Conservation (phyloP, 2,888 invertebrate species). For the Eubasilissa splendida region DNA sequence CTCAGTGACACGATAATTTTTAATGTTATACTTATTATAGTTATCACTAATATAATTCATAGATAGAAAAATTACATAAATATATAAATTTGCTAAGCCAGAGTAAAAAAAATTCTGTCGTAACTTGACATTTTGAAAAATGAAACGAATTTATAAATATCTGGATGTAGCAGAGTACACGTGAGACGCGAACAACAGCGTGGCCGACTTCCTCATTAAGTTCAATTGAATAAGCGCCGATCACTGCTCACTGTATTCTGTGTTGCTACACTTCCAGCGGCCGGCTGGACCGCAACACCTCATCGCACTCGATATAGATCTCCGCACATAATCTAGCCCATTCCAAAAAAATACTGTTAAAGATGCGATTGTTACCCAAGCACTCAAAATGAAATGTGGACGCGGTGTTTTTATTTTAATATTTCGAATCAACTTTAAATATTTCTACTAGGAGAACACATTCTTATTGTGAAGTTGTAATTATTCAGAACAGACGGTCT, state of each 20-base stretch:
- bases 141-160: not conserved
- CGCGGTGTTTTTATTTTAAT: no score
- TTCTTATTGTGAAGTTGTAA: no score
- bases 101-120: not conserved
- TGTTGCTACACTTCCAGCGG: not conserved
- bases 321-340: no score
- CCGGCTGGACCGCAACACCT: no score
- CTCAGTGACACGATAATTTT: not conserved
- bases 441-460: no score
- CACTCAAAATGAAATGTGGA: no score
- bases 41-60: not conserved
- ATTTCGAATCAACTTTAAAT: no score
- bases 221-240: slow-evolving; percentile 47
- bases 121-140: not conserved
- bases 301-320: no score
- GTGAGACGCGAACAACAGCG: not conserved
- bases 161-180: not conserved
- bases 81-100: not conserved
- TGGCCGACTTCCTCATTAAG: slow-evolving; percentile 54
- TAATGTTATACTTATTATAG: not conserved
- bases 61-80: not conserved
- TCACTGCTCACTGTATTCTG: not conserved
- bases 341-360: no score
- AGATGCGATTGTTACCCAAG: no score
- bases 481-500: no score